These are phyloP conservation scores for Bovichtus variegatus DNA, from an alignment of 2,797 vertebrate genomes.

Conservation along the genomic window DNA sequence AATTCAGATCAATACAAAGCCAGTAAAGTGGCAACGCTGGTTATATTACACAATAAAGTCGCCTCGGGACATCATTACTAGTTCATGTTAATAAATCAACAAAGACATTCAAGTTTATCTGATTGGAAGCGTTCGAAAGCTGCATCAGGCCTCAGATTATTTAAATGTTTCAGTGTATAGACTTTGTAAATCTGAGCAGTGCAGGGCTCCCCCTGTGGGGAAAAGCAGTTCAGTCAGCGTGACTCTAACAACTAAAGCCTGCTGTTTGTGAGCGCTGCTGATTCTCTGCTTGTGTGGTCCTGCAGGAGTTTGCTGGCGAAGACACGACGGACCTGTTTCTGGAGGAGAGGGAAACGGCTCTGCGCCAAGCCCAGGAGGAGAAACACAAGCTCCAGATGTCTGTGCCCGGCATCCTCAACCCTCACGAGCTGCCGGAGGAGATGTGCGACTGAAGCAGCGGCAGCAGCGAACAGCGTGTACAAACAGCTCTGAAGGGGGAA, in stretches of 20 bases:
- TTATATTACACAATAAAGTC: no score
- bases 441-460: conserved; percentile 93
- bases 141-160: no score
- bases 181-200: no score
- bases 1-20: no score
- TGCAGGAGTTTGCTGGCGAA: conserved; percentile 97
- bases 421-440: conserved; percentile 98
- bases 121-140: no score
- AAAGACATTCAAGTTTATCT: no score
- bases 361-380: conserved; percentile 97
- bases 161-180: no score
- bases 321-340: conserved; percentile 97
- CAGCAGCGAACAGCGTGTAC: conserved; percentile 28
- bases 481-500: conserved; percentile 42
- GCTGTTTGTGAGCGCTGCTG: neutral
- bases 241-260: neutral
- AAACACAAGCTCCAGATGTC: conserved; percentile 99
- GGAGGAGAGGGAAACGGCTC: conserved; percentile 96
- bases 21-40: no score
- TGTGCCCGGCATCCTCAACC: conserved; percentile 98
- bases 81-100: no score
- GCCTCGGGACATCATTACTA: no score
- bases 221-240: no score
- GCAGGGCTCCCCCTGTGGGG: no score
- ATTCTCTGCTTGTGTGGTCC: conserved; percentile 32